Base-by-base conservation (phyloP, 2,113 vertebrate genomes). In the Pterocles gutturalis region DNA sequence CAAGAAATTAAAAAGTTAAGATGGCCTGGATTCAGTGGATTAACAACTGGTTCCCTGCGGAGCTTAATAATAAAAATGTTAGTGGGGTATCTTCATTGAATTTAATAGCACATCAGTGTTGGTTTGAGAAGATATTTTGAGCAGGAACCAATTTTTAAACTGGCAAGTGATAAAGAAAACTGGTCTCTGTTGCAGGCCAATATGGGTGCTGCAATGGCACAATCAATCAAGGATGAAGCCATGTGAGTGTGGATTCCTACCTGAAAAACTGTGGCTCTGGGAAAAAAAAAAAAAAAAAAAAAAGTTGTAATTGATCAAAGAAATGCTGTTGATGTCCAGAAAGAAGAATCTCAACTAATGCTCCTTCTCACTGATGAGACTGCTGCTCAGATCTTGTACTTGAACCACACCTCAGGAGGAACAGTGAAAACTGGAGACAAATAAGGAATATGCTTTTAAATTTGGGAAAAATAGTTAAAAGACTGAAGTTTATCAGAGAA, bases 171-270 rank as follows among this genome's bases (percentile, higher is more conserved):
- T 51, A 72, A 93, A 54, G 5, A 49, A 67, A 76, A 18, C 28
- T 7, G 10, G 4, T 51, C 22, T 38, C 11, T 71, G 36, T 58
- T 71, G 20, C 38, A 46, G 67, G 49, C 22, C 61, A 51, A 2
- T 38, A 24, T 4, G 8, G 20, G 10, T 9, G 0, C 48, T 69
- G 53, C n/a, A n/a, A n/a, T n/a, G n/a, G n/a, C 29, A 41, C 11
- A 67, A 46, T 19, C 19, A 28, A 13, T 79, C 34, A 15, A 48
- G n/a, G 60, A 34, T 12, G 18, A 24, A 80, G 54, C 7, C 49
- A 77, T 71, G 31, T 48, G 26, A 91, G 16, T 9, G 11, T 38
- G 5, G 7, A 38, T 51, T 87, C n/a, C 8, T 65, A 38, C 31
- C 29, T 38, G 34, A 53, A 83, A 90, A 91, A 61, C 4, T 6